phyloP scores from a whole-genome alignment of 2,797 vertebrate genomes.

The Sebastes minor region DNA sequence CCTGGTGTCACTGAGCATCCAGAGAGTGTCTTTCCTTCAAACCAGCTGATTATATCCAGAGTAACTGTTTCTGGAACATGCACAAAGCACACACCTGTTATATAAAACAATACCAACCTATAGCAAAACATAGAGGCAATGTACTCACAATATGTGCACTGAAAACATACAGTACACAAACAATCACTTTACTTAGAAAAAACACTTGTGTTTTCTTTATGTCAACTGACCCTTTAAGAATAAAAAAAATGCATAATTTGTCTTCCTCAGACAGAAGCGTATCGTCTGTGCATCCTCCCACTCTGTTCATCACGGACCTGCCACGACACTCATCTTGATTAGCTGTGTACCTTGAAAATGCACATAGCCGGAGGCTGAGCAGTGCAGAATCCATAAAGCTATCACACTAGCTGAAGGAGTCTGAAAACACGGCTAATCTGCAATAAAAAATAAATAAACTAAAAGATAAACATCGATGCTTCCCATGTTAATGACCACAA shows the following conservation, averaged over 20 bases:
- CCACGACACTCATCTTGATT: slow-evolving; percentile 51
- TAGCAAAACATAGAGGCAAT: background rate
- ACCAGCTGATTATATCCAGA: slow-evolving; percentile 12
- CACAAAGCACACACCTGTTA: too few relatives aligned
- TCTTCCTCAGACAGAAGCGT: slow-evolving; percentile 19
- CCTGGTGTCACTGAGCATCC: background rate
- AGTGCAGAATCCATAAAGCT: slow-evolving; percentile 27
- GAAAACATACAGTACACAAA: background rate
- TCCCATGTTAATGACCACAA: slow-evolving; percentile 14
- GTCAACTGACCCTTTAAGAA: background rate
- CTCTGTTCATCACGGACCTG: background rate
- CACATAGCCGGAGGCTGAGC: slow-evolving; percentile 25
- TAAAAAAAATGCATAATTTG: background rate
- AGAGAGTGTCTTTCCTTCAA: background rate
- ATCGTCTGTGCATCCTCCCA: slow-evolving; percentile 15
- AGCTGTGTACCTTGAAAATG: slow-evolving; percentile 43
- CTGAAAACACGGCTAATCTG: slow-evolving; percentile 18
- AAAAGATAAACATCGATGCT: slow-evolving; percentile 13
- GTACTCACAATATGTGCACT: background rate
- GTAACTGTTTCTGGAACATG: background rate
- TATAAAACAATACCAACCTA: too few relatives aligned
- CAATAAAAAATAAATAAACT: slow-evolving; percentile 14
- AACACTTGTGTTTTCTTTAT: background rate
- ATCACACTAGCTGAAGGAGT: background rate
- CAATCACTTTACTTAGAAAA: background rate